Percentiles rank a stretch among this genome's conserved stretches.
Evolutionary conservation across 2,888 invertebrate genomes (phyloP).

Genomic region (Antheraea assamensis): DNA sequence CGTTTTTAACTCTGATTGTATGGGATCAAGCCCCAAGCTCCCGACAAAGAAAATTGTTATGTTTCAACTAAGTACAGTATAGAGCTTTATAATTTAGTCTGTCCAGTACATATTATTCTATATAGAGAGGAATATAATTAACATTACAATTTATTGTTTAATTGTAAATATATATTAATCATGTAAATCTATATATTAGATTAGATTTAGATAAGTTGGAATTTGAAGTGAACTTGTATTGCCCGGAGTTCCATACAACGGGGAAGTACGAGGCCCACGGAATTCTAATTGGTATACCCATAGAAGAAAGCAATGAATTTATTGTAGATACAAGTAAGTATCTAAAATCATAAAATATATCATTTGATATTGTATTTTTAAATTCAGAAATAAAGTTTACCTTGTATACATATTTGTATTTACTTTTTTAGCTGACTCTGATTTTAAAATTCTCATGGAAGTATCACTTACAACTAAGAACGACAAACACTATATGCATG

Average conservation of each 20-base stretch:
- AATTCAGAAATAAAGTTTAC: neutral
- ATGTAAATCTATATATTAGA: neutral
- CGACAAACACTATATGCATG: constrained; percentile 17
- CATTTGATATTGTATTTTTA: neutral
- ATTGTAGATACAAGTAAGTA: constrained; percentile 5
- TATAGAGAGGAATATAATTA: neutral
- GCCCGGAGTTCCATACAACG: neutral
- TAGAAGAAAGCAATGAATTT: constrained; percentile 10
- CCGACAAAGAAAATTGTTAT: too few relatives aligned
- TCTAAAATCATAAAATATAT: neutral
- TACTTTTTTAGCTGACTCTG: neutral
- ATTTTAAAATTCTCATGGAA: neutral
- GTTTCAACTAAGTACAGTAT: too few relatives aligned
- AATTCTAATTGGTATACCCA: neutral
- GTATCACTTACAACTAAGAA: neutral
- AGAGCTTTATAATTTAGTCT: neutral
- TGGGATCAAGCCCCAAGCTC: too few relatives aligned
- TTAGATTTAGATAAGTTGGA: neutral
- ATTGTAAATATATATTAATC: neutral
- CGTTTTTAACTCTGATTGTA: too few relatives aligned
- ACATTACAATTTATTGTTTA: neutral
- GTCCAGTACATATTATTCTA: neutral
- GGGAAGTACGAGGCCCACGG: constrained; percentile 11
- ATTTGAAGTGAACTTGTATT: neutral
- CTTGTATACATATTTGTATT: too few relatives aligned